Evolutionary conservation across 2,113 vertebrate genomes (phyloP), one percentile per base, ranked within the genome.

Genomic region (Amphiprion percula): DNA sequence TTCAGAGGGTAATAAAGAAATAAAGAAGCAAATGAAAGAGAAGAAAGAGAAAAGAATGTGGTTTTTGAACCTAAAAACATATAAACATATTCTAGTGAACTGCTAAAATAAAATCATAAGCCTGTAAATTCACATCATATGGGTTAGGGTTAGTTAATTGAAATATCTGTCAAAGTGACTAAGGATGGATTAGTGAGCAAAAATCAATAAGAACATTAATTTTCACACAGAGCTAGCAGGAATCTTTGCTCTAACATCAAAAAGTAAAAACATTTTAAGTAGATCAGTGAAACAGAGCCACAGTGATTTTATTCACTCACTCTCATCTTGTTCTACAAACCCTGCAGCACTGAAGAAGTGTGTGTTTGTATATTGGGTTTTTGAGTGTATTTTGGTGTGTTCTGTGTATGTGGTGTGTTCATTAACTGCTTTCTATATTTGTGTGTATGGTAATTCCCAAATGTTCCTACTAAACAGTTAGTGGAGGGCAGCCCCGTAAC

Each of bases 361-460:
- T 46, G 44, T 68, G 61, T 77, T 55, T 74, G 30, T 19, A 9
- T 28, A 66, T 15, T n/a, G 14, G 8, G 17, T 68, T 50, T 46
- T 17, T n/a, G 49, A 10, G 15, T 58, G n/a, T 44, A 59, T 17
- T 70, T 79, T 4, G 53, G 65, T 75, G 37, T 52, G 6, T 70
- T 26, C 50, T 30, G 12, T 71, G 61, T 84, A 39, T 56, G 10
- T 73, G 47, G 67, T 82, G 68, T 68, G 37, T 82, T 82, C 52
- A 84, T 68, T 84, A 76, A 77, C 5, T 70, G 39, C 52, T 16
- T 73, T 87, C 46, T 77, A 50, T 76, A 82, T 88, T 76, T 78
- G 84, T 81, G 70, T 69, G 63, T 76, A 59, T 66, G 12, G 10
- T 53, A 87, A 88, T 89, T 85, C 88, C 85, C 88, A 85, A 77